Evolutionary conservation across 2,113 vertebrate genomes (phyloP).

Genomic region (Hepsetus odoe): DNA sequence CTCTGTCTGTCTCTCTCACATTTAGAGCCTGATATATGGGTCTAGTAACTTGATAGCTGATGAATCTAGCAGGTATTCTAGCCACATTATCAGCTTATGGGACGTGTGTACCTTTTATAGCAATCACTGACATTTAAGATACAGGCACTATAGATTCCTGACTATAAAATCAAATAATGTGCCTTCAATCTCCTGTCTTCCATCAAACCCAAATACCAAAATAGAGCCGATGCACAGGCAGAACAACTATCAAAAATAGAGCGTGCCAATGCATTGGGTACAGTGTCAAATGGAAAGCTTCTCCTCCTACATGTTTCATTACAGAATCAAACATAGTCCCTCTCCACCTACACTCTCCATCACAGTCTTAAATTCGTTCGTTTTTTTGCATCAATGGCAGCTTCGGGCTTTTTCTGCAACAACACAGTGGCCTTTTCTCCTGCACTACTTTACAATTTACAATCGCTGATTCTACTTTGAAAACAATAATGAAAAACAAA

Average conservation of each 20-base stretch:
- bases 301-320: conserved; percentile 52
- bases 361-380: conserved; percentile 29
- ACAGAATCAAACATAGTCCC: conserved; percentile 47
- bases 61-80: conserved; percentile 72
- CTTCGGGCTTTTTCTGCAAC: conserved; percentile 37
- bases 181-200: conserved; percentile 3
- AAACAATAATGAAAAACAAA: not conserved
- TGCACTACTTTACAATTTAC: not conserved
- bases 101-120: conserved; percentile 31
- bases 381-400: conserved; percentile 14
- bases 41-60: conserved; percentile 79
- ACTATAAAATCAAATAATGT: conserved; percentile 16
- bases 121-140: conserved; percentile 9
- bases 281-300: conserved; percentile 41
- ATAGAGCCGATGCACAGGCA: not conserved
- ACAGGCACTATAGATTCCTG: not conserved
- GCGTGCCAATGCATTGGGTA: conserved; percentile 27
- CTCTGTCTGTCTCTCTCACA: conserved; percentile 11
- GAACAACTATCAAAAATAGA: conserved; percentile 18
- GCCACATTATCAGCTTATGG: conserved; percentile 14
- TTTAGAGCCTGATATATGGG: conserved; percentile 66
- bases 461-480: conserved; percentile 12
- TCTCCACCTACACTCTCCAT: conserved; percentile 47
- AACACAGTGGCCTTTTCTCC: conserved; percentile 9
- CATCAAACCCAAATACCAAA: not conserved